These are phyloP conservation scores for Rhodeus uyekii DNA, from an alignment of 2,797 vertebrate genomes.

Conservation along the genomic window DNA sequence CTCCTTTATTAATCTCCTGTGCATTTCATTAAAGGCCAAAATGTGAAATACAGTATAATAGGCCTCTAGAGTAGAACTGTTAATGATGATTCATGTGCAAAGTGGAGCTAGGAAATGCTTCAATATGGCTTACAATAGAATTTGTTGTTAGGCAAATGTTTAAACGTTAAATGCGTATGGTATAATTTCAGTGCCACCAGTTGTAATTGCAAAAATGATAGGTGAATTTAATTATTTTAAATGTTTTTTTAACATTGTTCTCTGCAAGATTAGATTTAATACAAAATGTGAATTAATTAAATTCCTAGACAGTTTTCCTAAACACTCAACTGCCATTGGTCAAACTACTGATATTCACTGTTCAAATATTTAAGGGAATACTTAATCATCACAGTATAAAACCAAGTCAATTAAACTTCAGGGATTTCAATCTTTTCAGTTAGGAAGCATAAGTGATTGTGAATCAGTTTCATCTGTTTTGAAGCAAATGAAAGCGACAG, in stretches of 20 bases:
- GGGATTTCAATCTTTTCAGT: too few species aligned
- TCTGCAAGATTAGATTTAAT: neutral
- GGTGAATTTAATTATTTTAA: neutral
- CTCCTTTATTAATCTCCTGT: conserved; percentile 35
- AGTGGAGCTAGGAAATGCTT: neutral
- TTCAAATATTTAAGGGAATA: too few species aligned
- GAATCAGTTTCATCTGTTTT: too few species aligned
- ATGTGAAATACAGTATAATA: conserved; percentile 18
- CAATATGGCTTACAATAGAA: conserved; percentile 7
- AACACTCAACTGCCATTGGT: neutral
- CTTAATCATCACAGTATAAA: too few species aligned
- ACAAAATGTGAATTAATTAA: neutral
- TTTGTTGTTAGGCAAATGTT: neutral
- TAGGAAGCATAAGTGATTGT: too few species aligned
- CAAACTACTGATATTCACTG: too few species aligned
- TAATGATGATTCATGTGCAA: conserved; percentile 20
- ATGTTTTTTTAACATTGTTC: neutral
- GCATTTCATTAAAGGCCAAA: conserved; percentile 41
- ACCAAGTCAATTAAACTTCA: too few species aligned
- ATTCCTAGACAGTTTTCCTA: neutral
- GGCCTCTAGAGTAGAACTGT: conserved; percentile 25
- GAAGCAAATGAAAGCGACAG: too few species aligned
- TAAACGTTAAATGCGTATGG: neutral
- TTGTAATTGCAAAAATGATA: neutral
- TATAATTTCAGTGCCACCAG: neutral